Percentiles rank a stretch among this genome's conserved stretches.
Evolutionary conservation across 2,888 invertebrate species (phyloP).

Genomic region (Philereme transversata): DNA sequence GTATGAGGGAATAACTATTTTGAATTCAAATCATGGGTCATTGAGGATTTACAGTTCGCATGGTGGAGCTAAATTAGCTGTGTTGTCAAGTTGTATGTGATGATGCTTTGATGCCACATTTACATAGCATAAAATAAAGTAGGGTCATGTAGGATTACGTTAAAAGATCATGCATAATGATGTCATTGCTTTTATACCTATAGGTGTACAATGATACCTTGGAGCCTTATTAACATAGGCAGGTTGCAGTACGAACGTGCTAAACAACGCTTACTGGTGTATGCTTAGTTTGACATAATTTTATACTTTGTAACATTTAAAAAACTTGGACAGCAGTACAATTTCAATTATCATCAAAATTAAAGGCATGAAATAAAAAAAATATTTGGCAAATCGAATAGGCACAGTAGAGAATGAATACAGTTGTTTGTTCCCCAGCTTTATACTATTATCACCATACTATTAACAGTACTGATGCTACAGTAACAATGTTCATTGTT

Average conservation of each 20-base stretch:
- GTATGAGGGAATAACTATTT: conserved; percentile 30
- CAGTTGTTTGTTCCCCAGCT: conserved; percentile 7
- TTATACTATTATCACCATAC: conserved; percentile 21
- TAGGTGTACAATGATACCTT: too few relatives aligned
- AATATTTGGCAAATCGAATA: conserved; percentile 7
- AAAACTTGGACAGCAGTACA: too few relatives aligned
- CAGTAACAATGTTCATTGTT: conserved; percentile 26
- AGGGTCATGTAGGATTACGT: conserved; percentile 8
- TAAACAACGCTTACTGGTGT: too few relatives aligned
- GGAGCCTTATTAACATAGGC: too few relatives aligned
- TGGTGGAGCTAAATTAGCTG: conserved; percentile 43
- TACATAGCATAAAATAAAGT: conserved; percentile 6
- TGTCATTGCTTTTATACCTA: not conserved
- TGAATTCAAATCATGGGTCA: conserved; percentile 55
- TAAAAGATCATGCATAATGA: conserved; percentile 2
- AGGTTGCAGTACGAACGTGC: too few relatives aligned
- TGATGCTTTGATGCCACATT: not conserved
- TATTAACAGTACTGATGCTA: conserved; percentile 23
- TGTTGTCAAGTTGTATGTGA: not conserved
- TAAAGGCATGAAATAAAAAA: not conserved
- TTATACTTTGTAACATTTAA: too few relatives aligned
- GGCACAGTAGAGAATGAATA: conserved; percentile 4
- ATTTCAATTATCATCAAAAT: too few relatives aligned
- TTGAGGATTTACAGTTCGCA: conserved; percentile 47
- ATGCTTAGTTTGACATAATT: too few relatives aligned